A percentile compares a stretch with the other conserved stretches of the same genome.
These are phyloP conservation scores for Megalops cyprinoides DNA, from an alignment of 2,797 vertebrate species.

Conservation along the genomic window DNA sequence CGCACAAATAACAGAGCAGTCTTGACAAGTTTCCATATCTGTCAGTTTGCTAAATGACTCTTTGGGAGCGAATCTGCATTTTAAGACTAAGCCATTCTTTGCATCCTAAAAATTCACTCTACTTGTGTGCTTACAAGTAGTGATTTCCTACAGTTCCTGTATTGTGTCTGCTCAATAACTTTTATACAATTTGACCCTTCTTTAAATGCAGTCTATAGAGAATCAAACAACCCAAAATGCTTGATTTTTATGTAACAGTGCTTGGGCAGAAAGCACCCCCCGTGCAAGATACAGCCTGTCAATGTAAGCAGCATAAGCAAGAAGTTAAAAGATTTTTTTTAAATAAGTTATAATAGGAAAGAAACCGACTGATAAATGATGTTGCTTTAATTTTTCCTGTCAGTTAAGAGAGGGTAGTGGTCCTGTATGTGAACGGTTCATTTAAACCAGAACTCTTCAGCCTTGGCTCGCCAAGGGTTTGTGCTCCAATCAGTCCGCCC, in stretches of 20 bases:
- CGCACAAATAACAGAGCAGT: neutral
- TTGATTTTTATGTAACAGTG: slow-evolving; percentile 45
- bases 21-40: neutral
- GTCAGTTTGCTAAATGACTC: neutral
- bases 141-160: slow-evolving; percentile 14
- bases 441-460: slow-evolving; percentile 40
- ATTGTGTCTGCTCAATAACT: neutral
- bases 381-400: slow-evolving; percentile 50
- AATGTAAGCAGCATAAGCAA: slow-evolving; percentile 66
- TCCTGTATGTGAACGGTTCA: slow-evolving; percentile 32
- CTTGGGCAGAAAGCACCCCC: slow-evolving; percentile 58
- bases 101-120: neutral
- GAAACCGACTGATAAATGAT: slow-evolving; percentile 52
- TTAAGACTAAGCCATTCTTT: neutral
- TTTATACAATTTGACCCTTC: neutral
- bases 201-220: neutral
- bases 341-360: slow-evolving; percentile 64
- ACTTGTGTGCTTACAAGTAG: neutral
- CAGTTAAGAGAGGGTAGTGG: slow-evolving; percentile 45
- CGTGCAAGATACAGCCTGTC: slow-evolving; percentile 62
- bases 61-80: slow-evolving; percentile 6
- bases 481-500: slow-evolving; percentile 74
- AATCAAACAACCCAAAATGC: slow-evolving; percentile 12
- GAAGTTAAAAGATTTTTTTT: slow-evolving; percentile 52
- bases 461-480: slow-evolving; percentile 67